A percentile compares a stretch with the other conserved stretches of the same genome.
Evolutionary conservation across 2,888 invertebrate genomes (phyloP).

Genomic region (Heteromyza rotundicornis): DNA sequence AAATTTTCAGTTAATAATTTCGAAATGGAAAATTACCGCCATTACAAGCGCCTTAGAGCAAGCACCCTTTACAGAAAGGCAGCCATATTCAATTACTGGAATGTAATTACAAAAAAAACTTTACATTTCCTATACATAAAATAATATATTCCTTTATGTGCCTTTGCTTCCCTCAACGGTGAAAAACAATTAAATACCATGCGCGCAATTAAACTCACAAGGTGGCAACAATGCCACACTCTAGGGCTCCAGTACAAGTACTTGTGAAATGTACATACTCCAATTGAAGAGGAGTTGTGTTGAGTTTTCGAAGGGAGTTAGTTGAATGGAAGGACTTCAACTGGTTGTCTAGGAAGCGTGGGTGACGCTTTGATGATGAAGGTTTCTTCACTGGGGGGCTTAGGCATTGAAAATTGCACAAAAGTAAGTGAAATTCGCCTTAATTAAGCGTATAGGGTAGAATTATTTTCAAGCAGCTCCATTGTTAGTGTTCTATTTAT

Average conservation of each 20-base stretch:
- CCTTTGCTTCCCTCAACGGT: constrained; percentile 33
- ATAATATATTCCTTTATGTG: constrained; percentile 13
- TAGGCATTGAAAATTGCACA: constrained; percentile 14
- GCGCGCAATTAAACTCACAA: constrained; percentile 60
- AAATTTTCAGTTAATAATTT: constrained; percentile 20
- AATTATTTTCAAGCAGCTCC: neutral
- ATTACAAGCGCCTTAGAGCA: neutral
- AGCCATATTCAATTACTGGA: constrained; percentile 46
- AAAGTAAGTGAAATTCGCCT: constrained; percentile 44
- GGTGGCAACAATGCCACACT: constrained; percentile 46
- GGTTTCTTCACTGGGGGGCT: neutral
- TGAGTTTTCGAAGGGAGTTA: too few relatives aligned
- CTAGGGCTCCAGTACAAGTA: neutral
- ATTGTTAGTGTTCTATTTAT: neutral
- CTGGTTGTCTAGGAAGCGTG: constrained; percentile 1
- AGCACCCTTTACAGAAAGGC: constrained; percentile 25
- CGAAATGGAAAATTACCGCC: neutral
- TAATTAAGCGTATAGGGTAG: constrained; percentile 50
- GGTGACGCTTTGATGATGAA: too few relatives aligned
- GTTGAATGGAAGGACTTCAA: too few relatives aligned
- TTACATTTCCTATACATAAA: neutral
- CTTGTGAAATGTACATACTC: neutral
- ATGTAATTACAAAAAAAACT: too few relatives aligned
- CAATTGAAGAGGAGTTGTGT: neutral
- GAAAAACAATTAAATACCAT: constrained; percentile 61